A percentile compares a stretch with the other conserved stretches of the same genome.
These are phyloP conservation scores for Melanotaenia duboulayi DNA, from an alignment of 2,113 vertebrate genomes.

Conservation along the genomic window DNA sequence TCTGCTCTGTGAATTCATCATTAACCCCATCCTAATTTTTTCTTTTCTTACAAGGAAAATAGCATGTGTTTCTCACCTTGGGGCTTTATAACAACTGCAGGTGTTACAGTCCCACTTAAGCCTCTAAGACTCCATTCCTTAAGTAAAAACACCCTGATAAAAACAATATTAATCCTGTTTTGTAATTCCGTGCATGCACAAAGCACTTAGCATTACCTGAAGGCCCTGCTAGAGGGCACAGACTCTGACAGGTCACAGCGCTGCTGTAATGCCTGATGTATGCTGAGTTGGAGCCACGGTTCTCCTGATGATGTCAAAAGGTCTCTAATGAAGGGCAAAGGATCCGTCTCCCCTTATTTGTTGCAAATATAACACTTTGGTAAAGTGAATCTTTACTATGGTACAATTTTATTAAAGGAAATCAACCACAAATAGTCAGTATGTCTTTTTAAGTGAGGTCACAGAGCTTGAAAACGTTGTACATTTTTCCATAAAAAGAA, in stretches of 20 bases:
- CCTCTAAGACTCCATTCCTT: not conserved
- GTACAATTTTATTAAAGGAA: not conserved
- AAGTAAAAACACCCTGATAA: not conserved
- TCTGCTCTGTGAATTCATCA: constrained; percentile 9
- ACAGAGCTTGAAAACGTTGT: not conserved
- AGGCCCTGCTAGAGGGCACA: not conserved
- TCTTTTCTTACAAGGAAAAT: not conserved
- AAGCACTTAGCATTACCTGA: constrained; percentile 2
- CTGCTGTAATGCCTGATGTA: not conserved
- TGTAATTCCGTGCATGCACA: not conserved
- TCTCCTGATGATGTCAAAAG: not conserved
- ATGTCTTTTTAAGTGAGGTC: not conserved
- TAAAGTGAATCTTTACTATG: not conserved
- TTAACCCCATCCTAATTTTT: not conserved
- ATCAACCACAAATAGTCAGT: not conserved
- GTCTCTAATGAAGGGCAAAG: not conserved
- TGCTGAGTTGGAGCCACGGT: not conserved
- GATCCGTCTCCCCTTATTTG: not conserved
- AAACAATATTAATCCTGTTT: not conserved
- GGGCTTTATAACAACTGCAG: not conserved
- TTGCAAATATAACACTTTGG: not conserved
- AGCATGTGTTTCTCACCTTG: not conserved
- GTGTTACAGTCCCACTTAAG: not conserved
- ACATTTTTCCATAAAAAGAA: not conserved
- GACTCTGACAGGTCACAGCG: not conserved